phyloP scores from a whole-genome alignment of 2,797 vertebrate species.

The Gallirallus australis region DNA sequence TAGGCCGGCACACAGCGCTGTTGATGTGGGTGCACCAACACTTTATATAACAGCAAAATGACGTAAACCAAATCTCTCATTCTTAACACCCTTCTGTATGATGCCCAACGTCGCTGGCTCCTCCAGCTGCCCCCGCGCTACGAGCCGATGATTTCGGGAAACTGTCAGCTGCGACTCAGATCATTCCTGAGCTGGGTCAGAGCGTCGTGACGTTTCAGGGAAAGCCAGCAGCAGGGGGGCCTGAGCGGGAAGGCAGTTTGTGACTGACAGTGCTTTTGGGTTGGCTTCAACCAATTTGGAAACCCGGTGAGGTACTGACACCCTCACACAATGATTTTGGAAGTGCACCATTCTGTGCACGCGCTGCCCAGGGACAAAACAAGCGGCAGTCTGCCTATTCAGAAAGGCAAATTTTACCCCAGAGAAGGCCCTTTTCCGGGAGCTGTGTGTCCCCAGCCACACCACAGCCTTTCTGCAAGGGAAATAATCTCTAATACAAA shows the following conservation, averaged over 20 bases:
- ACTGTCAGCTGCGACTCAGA: constrained; percentile 42
- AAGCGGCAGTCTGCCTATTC: not conserved
- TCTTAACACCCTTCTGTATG: constrained; percentile 1
- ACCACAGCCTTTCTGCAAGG: not conserved
- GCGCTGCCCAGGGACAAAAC: not conserved
- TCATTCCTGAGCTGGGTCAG: constrained; percentile 13
- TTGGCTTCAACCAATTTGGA: not conserved
- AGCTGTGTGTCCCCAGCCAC: not conserved
- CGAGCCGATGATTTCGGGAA: not conserved
- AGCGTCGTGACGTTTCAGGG: not conserved
- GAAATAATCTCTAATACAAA: not conserved
- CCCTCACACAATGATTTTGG: not conserved
- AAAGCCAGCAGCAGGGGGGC: constrained; percentile 23
- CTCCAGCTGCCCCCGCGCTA: not conserved
- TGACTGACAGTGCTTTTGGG: not conserved
- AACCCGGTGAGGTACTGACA: not conserved
- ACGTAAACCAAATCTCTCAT: not conserved
- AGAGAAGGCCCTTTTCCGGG: not conserved
- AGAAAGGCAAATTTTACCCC: not conserved
- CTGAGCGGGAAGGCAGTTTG: not conserved
- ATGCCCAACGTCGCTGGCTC: not conserved
- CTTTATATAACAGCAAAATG: constrained; percentile 38
- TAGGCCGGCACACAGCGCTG: not conserved
- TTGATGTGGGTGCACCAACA: not conserved
- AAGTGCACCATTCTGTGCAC: not conserved